Percentiles rank a stretch among this genome's conserved stretches.
These are phyloP conservation scores for Menura novaehollandiae DNA, from an alignment of 2,113 vertebrate species.

Conservation along the genomic window DNA sequence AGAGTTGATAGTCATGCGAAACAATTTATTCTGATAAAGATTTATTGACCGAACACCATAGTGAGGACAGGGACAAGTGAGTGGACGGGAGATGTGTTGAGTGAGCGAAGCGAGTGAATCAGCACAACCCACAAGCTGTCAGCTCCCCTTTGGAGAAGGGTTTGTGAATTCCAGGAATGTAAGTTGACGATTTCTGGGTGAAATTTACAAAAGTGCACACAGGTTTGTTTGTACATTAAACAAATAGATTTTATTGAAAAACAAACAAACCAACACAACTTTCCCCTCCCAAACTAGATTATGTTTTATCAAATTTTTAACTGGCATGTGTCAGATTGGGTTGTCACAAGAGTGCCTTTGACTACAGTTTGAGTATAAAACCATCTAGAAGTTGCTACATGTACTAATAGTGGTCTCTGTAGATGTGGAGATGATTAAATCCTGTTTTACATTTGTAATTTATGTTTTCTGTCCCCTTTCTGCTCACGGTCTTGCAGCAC, in stretches of 20 bases:
- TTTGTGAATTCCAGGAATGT: background rate
- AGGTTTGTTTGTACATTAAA: background rate
- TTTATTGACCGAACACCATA: constrained; percentile 35
- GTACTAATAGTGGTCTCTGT: background rate
- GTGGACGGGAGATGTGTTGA: background rate
- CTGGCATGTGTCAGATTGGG: background rate
- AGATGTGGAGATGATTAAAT: background rate
- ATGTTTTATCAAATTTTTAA: background rate
- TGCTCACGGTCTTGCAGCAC: background rate
- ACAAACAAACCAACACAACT: background rate
- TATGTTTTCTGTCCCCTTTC: background rate
- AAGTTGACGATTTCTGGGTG: background rate
- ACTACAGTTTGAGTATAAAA: background rate
- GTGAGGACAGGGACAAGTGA: constrained; percentile 38
- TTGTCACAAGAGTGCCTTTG: background rate
- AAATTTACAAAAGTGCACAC: background rate
- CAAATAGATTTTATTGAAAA: background rate
- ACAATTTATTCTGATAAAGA: constrained; percentile 12
- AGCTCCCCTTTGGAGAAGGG: constrained; percentile 11
- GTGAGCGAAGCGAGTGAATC: background rate
- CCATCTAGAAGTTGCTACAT: background rate
- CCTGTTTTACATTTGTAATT: background rate
- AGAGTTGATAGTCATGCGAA: background rate
- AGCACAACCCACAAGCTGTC: background rate
- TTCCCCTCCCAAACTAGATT: background rate